Evolutionary conservation across 2,888 invertebrate genomes (phyloP), one percentile per base, ranked within the genome.

Genomic region (Anodontia alba): DNA sequence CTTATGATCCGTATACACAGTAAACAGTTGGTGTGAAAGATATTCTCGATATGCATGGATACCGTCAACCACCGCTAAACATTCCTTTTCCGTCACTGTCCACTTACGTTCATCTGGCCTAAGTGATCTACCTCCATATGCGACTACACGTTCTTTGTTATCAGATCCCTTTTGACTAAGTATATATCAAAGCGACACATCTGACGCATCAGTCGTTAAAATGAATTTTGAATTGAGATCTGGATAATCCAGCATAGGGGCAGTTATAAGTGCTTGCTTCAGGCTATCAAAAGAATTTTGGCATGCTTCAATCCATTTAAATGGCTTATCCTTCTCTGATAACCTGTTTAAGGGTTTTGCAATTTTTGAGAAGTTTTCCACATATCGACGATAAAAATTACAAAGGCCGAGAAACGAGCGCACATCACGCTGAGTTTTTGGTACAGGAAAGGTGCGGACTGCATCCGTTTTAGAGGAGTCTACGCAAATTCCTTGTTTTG

Each of bases 311-410:
- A 31, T 73, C 83, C 86, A 84, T 17, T 20, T 26, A 62, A 78
- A 81, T 26, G n/a, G 42, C 0, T 26, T 26, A 66, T 84, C 72
- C 67, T 84, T 80, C 8, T 76, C 72, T 33, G 85, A 54, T 0
- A 88, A 42, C 20, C 67, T 66, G 66, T 84, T 80, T 3, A 88
- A 46, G 17, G 88, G 81, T 36, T 66, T 31, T 17, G 81, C 84
- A 29, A 81, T 76, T 20, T 76, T 67, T 38, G 84, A 66, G 73
- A 77, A 85, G 17, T 76, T 69, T 46, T 72, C 36, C n/a, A 80
- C 75, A 74, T 86, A 86, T 26, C 66, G 62, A 23, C 86, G 78
- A 38, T 87, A 87, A 38, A 81, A 84, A 33, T 84, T 80, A 20
- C 75, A 71, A 15, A 83, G 70, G 0, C 87, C 83, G 10, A 88